Percentiles rank a stretch among this genome's conserved stretches.
Conservation (phyloP, 1,140 invertebrate genomes). For the Leguminivora glycinivorella region DNA sequence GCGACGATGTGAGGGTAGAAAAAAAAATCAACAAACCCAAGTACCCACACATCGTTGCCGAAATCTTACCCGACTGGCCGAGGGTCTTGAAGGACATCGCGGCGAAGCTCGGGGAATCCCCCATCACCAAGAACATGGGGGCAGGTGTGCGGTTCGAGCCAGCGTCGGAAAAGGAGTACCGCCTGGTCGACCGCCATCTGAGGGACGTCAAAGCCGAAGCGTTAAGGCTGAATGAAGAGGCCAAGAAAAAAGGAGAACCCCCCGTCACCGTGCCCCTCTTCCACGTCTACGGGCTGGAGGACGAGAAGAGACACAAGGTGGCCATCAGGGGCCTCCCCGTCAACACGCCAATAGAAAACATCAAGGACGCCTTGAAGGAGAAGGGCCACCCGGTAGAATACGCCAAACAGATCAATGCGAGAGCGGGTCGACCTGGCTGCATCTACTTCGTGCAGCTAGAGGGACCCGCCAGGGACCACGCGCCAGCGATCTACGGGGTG, state of each 20-base stretch:
- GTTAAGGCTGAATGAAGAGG: no score
- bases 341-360: not conserved
- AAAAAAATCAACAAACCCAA: not conserved
- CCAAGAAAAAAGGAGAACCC: no score
- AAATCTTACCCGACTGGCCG: conserved; percentile 4
- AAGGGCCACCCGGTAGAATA: conserved; percentile 15
- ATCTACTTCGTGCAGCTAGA: conserved; percentile 29
- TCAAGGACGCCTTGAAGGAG: not conserved
- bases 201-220: not conserved
- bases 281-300: no score
- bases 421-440: not conserved
- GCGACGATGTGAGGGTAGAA: no score
- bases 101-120: conserved; percentile 18
- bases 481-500: no score
- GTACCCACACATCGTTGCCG: conserved; percentile 28
- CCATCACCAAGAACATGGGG: conserved; percentile 27
- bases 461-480: not conserved
- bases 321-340: conserved; percentile 33
- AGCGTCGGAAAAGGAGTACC: not conserved
- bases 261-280: no score
- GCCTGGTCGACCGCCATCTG: conserved; percentile 14
- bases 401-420: conserved; percentile 7
- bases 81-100: not conserved
- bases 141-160: conserved; percentile 29
- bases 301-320: conserved; percentile 31